These are phyloP conservation scores for Leptinotarsa peninsularis DNA, from an alignment of 2,888 invertebrate genomes.

Conservation along the genomic window DNA sequence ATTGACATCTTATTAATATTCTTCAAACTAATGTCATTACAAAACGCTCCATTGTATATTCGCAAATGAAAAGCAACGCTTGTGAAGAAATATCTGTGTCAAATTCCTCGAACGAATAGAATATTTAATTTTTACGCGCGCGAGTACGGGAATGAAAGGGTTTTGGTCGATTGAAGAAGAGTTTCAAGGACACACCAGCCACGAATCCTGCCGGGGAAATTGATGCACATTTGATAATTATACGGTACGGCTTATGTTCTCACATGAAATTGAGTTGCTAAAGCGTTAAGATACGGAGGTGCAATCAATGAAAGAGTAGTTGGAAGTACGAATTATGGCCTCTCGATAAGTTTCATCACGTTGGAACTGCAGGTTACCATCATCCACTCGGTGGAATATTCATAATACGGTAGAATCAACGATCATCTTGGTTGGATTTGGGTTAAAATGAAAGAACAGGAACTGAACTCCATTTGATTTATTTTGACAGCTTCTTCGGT, in stretches of 20 bases:
- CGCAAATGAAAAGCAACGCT: conserved; percentile 26
- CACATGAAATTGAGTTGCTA: conserved; percentile 38
- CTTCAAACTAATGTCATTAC: conserved; percentile 23
- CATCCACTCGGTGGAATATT: not conserved
- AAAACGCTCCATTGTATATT: conserved; percentile 27
- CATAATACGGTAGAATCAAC: too few relatives aligned
- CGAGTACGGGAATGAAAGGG: conserved; percentile 26
- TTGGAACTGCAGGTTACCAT: not conserved
- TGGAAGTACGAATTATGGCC: not conserved
- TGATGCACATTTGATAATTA: conserved; percentile 41
- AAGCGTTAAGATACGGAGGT: conserved; percentile 23
- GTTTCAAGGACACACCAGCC: conserved; percentile 31
- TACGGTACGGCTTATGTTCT: conserved; percentile 35
- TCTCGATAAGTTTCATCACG: not conserved
- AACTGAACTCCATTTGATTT: too few relatives aligned
- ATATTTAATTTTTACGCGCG: conserved; percentile 23
- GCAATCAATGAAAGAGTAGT: conserved; percentile 12
- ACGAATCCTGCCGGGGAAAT: conserved; percentile 26
- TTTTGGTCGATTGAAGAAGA: conserved; percentile 36
- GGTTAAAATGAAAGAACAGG: too few relatives aligned
- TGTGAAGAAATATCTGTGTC: conserved; percentile 29
- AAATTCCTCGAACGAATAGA: conserved; percentile 22
- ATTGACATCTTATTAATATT: conserved; percentile 33
- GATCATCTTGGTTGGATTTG: too few relatives aligned
- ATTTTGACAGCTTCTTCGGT: too few relatives aligned